phyloP scores from a whole-genome alignment of 2,797 vertebrate species.

The Sebastes melanostomus region DNA sequence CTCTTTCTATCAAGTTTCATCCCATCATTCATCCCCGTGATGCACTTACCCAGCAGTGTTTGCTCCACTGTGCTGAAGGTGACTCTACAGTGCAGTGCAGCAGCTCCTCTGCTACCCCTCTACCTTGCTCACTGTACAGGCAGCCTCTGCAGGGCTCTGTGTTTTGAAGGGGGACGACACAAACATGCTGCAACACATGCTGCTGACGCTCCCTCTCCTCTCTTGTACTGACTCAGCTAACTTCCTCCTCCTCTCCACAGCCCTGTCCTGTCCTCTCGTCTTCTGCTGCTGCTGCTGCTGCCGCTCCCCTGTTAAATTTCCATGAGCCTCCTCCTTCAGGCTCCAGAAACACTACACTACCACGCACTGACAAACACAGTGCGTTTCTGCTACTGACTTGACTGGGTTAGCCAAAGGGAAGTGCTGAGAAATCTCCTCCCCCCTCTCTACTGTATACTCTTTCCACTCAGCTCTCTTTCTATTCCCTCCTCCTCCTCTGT shows the following conservation, averaged over 20 bases:
- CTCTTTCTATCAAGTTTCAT: background rate
- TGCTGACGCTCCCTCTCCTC: constrained; percentile 65
- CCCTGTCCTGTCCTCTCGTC: constrained; percentile 33
- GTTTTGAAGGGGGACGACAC: constrained; percentile 65
- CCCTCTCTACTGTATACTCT: constrained; percentile 48
- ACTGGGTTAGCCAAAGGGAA: constrained; percentile 60
- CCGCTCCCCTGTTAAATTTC: constrained; percentile 72
- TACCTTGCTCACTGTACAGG: constrained; percentile 39
- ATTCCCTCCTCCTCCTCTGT: constrained; percentile 29
- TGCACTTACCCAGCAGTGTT: constrained; percentile 66
- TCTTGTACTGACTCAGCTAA: constrained; percentile 72
- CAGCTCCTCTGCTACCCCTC: constrained; percentile 43
- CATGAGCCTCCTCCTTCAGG: constrained; percentile 55
- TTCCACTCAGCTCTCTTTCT: constrained; percentile 39
- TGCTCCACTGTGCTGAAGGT: constrained; percentile 60
- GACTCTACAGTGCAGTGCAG: constrained; percentile 61
- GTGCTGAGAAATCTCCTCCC: constrained; percentile 61
- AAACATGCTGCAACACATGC: constrained; percentile 81
- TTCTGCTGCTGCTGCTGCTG: constrained; percentile 27
- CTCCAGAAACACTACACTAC: constrained; percentile 56
- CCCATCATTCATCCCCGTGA: background rate
- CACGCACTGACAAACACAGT: constrained; percentile 34
- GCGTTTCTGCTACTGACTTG: constrained; percentile 47
- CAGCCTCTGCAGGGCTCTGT: constrained; percentile 58
- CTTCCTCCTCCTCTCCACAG: constrained; percentile 47